Evolutionary conservation across 2,888 invertebrate genomes (phyloP).

Genomic region (Heliconius cydno): DNA sequence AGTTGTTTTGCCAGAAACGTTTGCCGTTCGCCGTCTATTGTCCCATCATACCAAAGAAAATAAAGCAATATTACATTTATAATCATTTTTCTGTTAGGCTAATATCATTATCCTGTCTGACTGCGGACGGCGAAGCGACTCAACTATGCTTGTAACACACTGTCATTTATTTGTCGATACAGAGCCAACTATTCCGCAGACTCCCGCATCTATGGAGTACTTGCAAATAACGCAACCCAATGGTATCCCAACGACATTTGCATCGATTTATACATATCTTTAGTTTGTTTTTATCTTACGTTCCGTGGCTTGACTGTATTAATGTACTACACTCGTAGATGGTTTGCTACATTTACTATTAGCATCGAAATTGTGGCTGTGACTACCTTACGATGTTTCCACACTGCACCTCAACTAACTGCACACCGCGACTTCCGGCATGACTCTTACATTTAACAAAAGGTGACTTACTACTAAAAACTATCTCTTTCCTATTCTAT

Average conservation of each 20-base stretch:
- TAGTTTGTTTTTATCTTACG: slow-evolving; percentile 54
- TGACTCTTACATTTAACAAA: slow-evolving; percentile 71
- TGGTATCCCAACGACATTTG: slow-evolving; percentile 77
- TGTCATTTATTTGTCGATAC: slow-evolving; percentile 80
- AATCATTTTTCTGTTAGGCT: background rate
- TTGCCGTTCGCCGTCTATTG: slow-evolving; percentile 42
- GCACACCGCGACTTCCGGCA: slow-evolving; percentile 66
- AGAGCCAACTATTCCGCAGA: slow-evolving; percentile 82
- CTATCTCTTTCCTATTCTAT: slow-evolving; percentile 77
- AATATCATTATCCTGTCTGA: slow-evolving; percentile 10
- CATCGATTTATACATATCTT: slow-evolving; percentile 65
- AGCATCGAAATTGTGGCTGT: slow-evolving; percentile 80
- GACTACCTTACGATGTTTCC: slow-evolving; percentile 69
- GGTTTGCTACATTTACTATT: slow-evolving; percentile 55
- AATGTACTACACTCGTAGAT: slow-evolving; percentile 59
- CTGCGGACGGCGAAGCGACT: slow-evolving; percentile 46
- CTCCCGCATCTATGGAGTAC: slow-evolving; percentile 82
- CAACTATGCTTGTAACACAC: slow-evolving; percentile 72
- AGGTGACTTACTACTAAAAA: slow-evolving; percentile 90
- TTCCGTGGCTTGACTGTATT: slow-evolving; percentile 56
- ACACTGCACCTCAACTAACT: slow-evolving; percentile 61
- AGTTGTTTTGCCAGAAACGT: slow-evolving; percentile 36
- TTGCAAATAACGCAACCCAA: slow-evolving; percentile 82
- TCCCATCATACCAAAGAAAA: background rate
- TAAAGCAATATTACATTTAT: background rate